phyloP scores from a whole-genome alignment of 2,113 vertebrate genomes.

The Nyctibius bracteatus region DNA sequence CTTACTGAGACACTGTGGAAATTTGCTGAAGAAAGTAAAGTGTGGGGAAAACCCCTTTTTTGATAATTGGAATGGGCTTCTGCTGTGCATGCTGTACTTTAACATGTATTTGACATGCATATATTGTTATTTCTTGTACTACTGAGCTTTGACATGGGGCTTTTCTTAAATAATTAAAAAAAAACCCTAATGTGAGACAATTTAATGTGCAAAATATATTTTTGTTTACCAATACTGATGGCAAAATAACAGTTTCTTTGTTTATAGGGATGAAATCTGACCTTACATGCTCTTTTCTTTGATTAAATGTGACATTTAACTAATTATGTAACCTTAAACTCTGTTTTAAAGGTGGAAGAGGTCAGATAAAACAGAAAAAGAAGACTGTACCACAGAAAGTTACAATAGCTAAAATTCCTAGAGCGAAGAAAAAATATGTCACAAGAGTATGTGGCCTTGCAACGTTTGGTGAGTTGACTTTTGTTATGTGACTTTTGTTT shows the following conservation, averaged over 20 bases:
- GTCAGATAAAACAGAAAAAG: constrained; percentile 99
- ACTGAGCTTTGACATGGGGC: background rate
- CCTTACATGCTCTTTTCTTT: background rate
- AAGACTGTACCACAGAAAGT: constrained; percentile 97
- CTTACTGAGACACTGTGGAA: background rate
- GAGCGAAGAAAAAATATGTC: constrained; percentile 99
- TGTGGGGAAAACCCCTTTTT: background rate
- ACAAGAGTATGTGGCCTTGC: constrained; percentile 94
- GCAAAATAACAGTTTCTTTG: background rate
- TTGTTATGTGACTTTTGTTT: background rate
- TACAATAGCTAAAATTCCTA: constrained; percentile 97
- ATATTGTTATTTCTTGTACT: background rate
- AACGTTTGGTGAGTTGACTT: constrained; percentile 87
- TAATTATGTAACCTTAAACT: background rate
- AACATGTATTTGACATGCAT: background rate
- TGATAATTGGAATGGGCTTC: background rate
- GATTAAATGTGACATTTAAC: background rate
- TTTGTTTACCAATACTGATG: background rate
- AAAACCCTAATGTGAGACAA: background rate
- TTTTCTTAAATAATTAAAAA: background rate
- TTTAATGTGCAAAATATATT: background rate
- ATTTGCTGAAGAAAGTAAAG: background rate
- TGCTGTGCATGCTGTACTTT: background rate
- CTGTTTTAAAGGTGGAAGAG: constrained; percentile 85
- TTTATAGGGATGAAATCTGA: background rate